phyloP scores from a whole-genome alignment of 2,888 invertebrate genomes.

The Brachylomia viminalis region DNA sequence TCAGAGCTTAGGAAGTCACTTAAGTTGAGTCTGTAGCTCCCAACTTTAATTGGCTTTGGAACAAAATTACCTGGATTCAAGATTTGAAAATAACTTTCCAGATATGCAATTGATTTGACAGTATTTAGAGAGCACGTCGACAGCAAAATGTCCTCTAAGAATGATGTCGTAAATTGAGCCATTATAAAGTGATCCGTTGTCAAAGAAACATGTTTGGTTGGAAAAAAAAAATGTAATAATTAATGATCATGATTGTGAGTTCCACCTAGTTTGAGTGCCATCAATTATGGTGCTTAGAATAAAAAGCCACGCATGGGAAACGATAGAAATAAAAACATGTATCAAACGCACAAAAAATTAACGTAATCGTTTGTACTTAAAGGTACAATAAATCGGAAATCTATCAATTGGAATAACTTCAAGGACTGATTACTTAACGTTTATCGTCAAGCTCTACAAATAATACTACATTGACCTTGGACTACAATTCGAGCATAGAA shows the following conservation, averaged over 20 bases:
- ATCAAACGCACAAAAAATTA: conserved; percentile 3
- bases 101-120: conserved; percentile 41
- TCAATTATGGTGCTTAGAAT: not conserved
- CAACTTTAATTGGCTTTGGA: conserved; percentile 67
- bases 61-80: conserved; percentile 54
- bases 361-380: conserved; percentile 1
- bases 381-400: conserved; percentile 27
- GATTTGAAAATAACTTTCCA: conserved; percentile 47
- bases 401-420: conserved; percentile 30
- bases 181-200: not conserved
- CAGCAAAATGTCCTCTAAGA: not conserved
- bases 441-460: conserved; percentile 45
- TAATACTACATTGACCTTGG: conserved; percentile 49
- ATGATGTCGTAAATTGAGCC: not conserved
- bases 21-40: conserved; percentile 45
- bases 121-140: conserved; percentile 14
- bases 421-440: conserved; percentile 50
- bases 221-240: too few species aligned
- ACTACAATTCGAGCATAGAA: conserved; percentile 52
- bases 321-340: not conserved
- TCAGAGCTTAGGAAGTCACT: conserved; percentile 57
- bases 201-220: not conserved
- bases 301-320: not conserved
- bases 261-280: not conserved
- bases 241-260: not conserved